Evolutionary conservation across 2,113 vertebrate genomes (phyloP).

Genomic region (Labrus mixtus): DNA sequence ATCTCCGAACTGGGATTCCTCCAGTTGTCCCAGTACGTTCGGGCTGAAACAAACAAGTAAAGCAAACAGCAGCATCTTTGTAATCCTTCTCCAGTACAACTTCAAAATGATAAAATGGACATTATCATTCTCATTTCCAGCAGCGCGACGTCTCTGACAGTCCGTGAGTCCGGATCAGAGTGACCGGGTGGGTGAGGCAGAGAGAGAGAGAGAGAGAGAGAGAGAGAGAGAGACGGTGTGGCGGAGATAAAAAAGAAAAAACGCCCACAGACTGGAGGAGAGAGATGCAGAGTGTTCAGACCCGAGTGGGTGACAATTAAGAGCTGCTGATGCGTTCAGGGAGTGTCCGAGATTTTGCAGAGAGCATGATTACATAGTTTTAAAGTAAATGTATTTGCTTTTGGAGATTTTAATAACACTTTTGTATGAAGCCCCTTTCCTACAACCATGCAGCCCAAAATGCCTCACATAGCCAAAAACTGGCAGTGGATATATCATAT

Average conservation of each 20-base stretch:
- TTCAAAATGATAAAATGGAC: slow-evolving; percentile 31
- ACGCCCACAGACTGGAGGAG: slow-evolving; percentile 28
- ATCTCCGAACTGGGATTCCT: slow-evolving; percentile 49
- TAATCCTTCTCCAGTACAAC: slow-evolving; percentile 5
- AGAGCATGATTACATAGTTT: no score
- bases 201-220: no score
- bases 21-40: slow-evolving; percentile 31
- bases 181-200: not conserved
- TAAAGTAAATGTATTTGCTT: no score
- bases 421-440: no score
- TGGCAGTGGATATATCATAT: no score
- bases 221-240: not conserved
- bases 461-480: no score
- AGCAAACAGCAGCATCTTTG: slow-evolving; percentile 44
- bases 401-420: no score
- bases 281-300: slow-evolving; percentile 7
- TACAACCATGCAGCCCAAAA: no score
- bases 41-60: slow-evolving; percentile 39
- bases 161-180: slow-evolving; percentile 20
- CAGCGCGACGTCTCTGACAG: slow-evolving; percentile 19
- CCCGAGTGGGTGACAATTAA: not conserved
- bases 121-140: slow-evolving; percentile 27
- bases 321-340: slow-evolving; percentile 34
- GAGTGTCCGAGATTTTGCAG: not conserved
- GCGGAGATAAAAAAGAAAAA: not conserved